Base-by-base conservation (phyloP, 1,140 invertebrate species). In the Phthorimaea operculella region DNA sequence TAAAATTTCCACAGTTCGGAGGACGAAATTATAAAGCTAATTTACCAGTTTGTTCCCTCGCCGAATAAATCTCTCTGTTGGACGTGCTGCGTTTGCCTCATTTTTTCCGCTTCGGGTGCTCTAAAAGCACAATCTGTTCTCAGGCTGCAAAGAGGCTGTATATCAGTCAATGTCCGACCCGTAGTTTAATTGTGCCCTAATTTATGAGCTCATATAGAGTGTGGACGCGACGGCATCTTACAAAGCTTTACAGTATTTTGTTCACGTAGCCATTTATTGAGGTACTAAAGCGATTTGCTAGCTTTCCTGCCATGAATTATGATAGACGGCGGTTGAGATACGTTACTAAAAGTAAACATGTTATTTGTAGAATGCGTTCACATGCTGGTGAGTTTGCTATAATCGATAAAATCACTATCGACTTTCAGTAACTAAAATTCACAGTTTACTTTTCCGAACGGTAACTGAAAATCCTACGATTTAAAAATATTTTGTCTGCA, bases 181-280 rank as follows among this genome's bases (percentile, higher is more conserved):
- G 56, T 56, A 70, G 64, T 78, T 76, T 78, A 78, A 77, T 80
- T 80, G 70, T 66, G 63, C 54, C 63, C 64, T 70, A 75, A 80
- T 79, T 76, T 79, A 80, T 80, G 64, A 65, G 60, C 60, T 60
- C 62, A 70, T 76, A 67, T 47, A 47, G 12, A 9, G 10, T 39
- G 12, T 47, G 15, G 44, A 16, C 11, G 44, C 64, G 55, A 58
- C 58, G 55, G 51, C 51, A 42, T 33, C 54, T 39, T 45, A 39
- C 54, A 53, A 9, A 9, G 15, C 44, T 3, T 56, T 39, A 33
- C 51, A 45, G 34, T 58, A 54, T 60, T 54, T 58, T 17, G 44
- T 47, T 15, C 44, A 17, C 44, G 44, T 47, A 47, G 12, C n/a
- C 9, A 47, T 47, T 42, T 47, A 47, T 47, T 15, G 16, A 15